These are phyloP conservation scores for Amorpha juglandis DNA, from an alignment of 2,888 invertebrate genomes.

Conservation along the genomic window DNA sequence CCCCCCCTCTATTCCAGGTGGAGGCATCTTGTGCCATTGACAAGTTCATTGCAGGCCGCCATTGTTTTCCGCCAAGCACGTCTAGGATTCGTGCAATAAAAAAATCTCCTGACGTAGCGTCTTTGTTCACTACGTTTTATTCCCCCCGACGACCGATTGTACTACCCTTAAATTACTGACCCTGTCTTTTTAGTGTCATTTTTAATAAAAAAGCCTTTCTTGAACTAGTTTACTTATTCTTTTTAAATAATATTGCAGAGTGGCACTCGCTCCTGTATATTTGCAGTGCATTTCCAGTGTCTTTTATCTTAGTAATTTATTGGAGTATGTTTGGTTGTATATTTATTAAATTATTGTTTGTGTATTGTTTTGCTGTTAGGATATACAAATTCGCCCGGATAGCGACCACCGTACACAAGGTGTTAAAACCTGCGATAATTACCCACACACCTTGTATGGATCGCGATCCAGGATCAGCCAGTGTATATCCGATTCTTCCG, in stretches of 20 bases:
- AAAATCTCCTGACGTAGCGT: conserved; percentile 27
- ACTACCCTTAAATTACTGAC: conserved; percentile 28
- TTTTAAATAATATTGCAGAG: conserved; percentile 22
- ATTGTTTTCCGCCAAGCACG: conserved; percentile 28
- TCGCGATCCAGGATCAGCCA: no score
- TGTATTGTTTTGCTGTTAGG: background rate
- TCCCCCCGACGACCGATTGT: conserved; percentile 28
- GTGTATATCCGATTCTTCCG: no score
- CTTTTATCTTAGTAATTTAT: conserved; percentile 17
- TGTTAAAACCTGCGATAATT: no score
- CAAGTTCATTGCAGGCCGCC: conserved; percentile 18
- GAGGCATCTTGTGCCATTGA: conserved; percentile 18
- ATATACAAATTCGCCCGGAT: no score
- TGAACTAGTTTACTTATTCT: conserved; percentile 19
- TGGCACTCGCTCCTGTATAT: conserved; percentile 13
- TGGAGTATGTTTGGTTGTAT: background rate
- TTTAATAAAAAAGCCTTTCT: conserved; percentile 28
- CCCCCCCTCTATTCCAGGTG: conserved; percentile 3
- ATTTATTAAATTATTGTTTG: background rate
- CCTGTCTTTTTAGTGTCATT: conserved; percentile 29
- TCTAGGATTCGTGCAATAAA: conserved; percentile 29
- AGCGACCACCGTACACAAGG: no score
- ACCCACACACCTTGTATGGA: no score
- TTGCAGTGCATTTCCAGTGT: conserved; percentile 1
- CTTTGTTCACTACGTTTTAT: conserved; percentile 29